phyloP scores from a whole-genome alignment of 2,888 invertebrate species.

The Platycheirus rosarum region DNA sequence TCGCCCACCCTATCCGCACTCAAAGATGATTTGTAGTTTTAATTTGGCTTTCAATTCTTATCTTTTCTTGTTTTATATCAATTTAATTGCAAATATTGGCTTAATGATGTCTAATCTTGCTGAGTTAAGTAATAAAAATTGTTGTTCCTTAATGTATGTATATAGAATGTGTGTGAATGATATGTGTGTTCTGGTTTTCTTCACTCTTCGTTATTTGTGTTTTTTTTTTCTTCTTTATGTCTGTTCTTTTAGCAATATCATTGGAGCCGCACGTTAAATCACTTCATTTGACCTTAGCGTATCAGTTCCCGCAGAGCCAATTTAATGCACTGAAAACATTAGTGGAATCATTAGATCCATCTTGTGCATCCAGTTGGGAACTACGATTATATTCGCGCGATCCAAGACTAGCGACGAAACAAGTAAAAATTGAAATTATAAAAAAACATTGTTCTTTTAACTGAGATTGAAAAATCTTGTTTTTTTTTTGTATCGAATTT shows the following conservation, averaged over 20 bases:
- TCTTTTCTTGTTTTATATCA: neutral
- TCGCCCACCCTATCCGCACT: no score
- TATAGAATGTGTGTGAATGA: slow-evolving; percentile 37
- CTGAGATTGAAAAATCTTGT: neutral
- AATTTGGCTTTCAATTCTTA: neutral
- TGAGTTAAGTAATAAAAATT: neutral
- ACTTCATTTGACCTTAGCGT: slow-evolving; percentile 93
- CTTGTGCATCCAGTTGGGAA: slow-evolving; percentile 90
- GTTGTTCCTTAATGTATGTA: slow-evolving; percentile 23
- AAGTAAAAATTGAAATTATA: slow-evolving; percentile 55
- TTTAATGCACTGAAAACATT: slow-evolving; percentile 88
- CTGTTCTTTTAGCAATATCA: slow-evolving; percentile 85
- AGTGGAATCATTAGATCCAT: slow-evolving; percentile 88
- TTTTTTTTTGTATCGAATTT: slow-evolving; percentile 9
- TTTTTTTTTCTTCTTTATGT: slow-evolving; percentile 70
- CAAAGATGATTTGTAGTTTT: neutral
- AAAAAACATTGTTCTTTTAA: neutral
- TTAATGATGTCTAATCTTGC: neutral
- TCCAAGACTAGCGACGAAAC: slow-evolving; percentile 86
- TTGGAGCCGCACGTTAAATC: slow-evolving; percentile 93
- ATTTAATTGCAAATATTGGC: neutral
- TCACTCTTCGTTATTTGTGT: slow-evolving; percentile 73
- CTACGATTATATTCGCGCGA: slow-evolving; percentile 94
- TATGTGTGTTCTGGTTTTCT: slow-evolving; percentile 45
- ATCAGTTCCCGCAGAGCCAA: slow-evolving; percentile 90